Evolutionary conservation across 1,140 invertebrate species (phyloP), one percentile per base, ranked within the genome.

Genomic region (Bradynema listronoti): DNA sequence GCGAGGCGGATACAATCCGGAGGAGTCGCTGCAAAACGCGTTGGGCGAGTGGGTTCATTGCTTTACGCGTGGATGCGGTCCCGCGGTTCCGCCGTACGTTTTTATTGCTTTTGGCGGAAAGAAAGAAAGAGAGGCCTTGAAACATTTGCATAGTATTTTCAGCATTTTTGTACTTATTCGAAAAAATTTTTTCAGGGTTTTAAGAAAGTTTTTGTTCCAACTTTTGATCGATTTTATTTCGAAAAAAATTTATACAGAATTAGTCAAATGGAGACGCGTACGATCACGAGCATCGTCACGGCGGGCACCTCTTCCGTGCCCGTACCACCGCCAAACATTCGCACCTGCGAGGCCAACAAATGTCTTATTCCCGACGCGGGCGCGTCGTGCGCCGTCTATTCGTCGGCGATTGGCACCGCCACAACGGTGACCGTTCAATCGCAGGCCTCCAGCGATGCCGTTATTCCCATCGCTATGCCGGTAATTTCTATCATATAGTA

Each of bases 301-400:
- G 19, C 68, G 11, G 52, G 11, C 7, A 33, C 30, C 22, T 24
- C 53, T 19, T 16, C 36, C 1, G 32, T 54, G 29, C 11, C 50
- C 4, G 47, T 71, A 25, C 66, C 68, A n/a, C 69, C 69, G 32
- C 64, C 63, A 9, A 65, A 50, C 6, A 74, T 71, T 41, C 41
- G 71, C 19, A 71, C 69, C 1, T 71, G 69, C 45, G 71, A 73
- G 59, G 69, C n/a, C n/a, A n/a, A n/a, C n/a, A n/a, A n/a, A n/a
- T n/a, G n/a, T n/a, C n/a, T n/a, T n/a, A n/a, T n/a, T n/a, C n/a
- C n/a, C n/a, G n/a, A n/a, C n/a, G n/a, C n/a, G n/a, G n/a, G n/a
- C n/a, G n/a, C n/a, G n/a, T n/a, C n/a, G n/a, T n/a, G n/a, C n/a
- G n/a, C n/a, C n/a, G n/a, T n/a, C n/a, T n/a, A n/a, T n/a, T n/a